Base-by-base conservation (phyloP, 2,113 vertebrate species). In the Scolopax mira region DNA sequence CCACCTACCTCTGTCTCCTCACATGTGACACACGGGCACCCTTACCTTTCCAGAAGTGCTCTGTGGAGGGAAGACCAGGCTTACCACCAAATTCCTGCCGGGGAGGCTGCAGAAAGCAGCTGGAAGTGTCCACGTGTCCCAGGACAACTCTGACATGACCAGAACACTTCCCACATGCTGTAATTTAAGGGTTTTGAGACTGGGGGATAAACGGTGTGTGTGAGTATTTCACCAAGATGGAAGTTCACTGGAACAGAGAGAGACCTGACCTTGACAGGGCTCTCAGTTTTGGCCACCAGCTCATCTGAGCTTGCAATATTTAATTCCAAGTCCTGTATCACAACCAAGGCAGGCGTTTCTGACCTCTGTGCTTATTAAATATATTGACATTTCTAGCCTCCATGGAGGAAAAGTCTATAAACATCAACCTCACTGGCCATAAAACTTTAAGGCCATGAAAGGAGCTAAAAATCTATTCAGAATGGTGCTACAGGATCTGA, bases 11-110 rank as follows among this genome's bases (percentile, higher is more conserved):
- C 62, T 18, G 23, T 15, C 39, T 49, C 41, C 49, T 67, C 66
- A 46, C 1, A 6, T 2, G 2, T 13, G 33, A 23, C 70, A 33
- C 37, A 52, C 0, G 0, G 13, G 3, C 9, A n/a, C 15, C 8
- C 13, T 33, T 30, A 57, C 3, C 11, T 46, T 57, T 73, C 1
- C 1, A 2, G 60, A n/a, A 92, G 72, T 4, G 33, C 7, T 28
- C 17, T 62, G 39, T 23, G 49, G 62, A 70, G 5, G 4, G 44
- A 64, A 27, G 46, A 71, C 37, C 25, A 55, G 54, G 33, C 33
- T 65, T 58, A n/a, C 37, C 19, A 70, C 18, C 13, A 44, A 41
- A 78, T 27, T 72, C 31, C 41, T 55, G 44, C 23, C 4, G 0
- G 11, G 24, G 55, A 72, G 62, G 49, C 58, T 46, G n/a, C 65